phyloP scores from a whole-genome alignment of 2,797 vertebrate species.

The Lepidocolaptes lacrymiger region DNA sequence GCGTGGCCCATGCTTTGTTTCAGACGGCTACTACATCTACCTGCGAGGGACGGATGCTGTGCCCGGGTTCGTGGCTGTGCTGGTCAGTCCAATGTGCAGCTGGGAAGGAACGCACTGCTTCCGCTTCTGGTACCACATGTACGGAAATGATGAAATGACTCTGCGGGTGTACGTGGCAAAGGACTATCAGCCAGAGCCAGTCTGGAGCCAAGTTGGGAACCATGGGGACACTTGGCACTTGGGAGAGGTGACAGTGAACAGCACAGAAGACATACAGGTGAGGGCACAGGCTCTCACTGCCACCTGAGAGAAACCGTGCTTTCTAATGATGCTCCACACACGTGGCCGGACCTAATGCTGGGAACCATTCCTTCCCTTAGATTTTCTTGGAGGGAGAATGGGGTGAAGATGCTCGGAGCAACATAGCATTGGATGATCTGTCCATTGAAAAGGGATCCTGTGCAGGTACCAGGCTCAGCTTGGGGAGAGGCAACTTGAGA shows the following conservation, averaged over 20 bases:
- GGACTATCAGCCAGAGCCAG: not conserved
- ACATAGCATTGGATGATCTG: slow-evolving; percentile 85
- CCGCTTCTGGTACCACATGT: slow-evolving; percentile 86
- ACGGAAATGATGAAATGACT: slow-evolving; percentile 76
- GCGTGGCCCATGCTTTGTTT: not conserved
- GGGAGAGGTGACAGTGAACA: slow-evolving; percentile 67
- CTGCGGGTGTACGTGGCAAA: slow-evolving; percentile 74
- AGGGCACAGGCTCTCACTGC: not conserved
- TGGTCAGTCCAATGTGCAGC: slow-evolving; percentile 78
- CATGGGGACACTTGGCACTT: slow-evolving; percentile 76
- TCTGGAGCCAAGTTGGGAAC: slow-evolving; percentile 66
- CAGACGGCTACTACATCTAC: slow-evolving; percentile 52
- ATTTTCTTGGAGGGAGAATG: slow-evolving; percentile 81
- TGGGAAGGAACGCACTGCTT: slow-evolving; percentile 77
- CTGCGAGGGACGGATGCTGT: not conserved
- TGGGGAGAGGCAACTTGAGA: not conserved
- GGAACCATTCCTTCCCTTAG: slow-evolving; percentile 54
- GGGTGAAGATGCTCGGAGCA: slow-evolving; percentile 77
- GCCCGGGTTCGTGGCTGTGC: not conserved
- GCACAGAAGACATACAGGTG: slow-evolving; percentile 73
- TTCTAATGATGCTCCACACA: too few relatives aligned
- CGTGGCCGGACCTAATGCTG: not conserved
- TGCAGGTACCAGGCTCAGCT: slow-evolving; percentile 58
- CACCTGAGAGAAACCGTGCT: accelerated
- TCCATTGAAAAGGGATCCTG: slow-evolving; percentile 76